A percentile compares a stretch with the other conserved stretches of the same genome.
Evolutionary conservation across 2,797 vertebrate species (phyloP).

Genomic region (Anniella stebbinsi): DNA sequence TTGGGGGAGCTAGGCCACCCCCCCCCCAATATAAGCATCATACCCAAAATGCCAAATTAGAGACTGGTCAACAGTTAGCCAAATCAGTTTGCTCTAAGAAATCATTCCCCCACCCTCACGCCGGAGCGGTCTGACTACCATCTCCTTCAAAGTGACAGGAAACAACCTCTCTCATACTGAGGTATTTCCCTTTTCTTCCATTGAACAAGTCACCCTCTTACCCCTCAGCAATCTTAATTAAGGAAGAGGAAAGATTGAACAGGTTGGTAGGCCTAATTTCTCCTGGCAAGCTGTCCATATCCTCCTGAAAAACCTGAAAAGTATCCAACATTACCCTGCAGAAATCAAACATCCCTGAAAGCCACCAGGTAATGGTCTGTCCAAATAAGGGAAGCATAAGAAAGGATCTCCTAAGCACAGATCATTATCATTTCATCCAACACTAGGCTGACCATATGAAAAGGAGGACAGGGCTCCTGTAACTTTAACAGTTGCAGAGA

Average conservation of each 20-base stretch:
- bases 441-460: too few species aligned
- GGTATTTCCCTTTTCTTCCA: not conserved
- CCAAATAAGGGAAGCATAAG: too few species aligned
- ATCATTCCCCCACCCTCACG: too few species aligned
- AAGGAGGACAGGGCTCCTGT: too few species aligned
- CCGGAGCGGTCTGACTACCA: not conserved
- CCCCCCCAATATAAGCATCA: not conserved
- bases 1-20: too few species aligned
- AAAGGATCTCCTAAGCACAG: too few species aligned
- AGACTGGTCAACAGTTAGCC: not conserved
- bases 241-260: not conserved
- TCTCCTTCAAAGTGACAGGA: not conserved
- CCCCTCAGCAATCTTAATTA: not conserved
- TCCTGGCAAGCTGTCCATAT: not conserved
- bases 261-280: not conserved
- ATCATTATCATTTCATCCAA: too few species aligned
- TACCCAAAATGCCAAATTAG: not conserved
- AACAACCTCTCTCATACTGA: not conserved
- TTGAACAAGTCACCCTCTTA: not conserved
- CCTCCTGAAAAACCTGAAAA: not conserved
- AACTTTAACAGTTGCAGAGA: too few species aligned
- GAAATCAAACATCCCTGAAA: too few species aligned
- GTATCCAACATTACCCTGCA: not conserved
- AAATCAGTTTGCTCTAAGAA: not conserved
- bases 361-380: too few species aligned